Evolutionary conservation across 2,113 vertebrate genomes (phyloP).

Genomic region (Haliaeetus leucogaster): DNA sequence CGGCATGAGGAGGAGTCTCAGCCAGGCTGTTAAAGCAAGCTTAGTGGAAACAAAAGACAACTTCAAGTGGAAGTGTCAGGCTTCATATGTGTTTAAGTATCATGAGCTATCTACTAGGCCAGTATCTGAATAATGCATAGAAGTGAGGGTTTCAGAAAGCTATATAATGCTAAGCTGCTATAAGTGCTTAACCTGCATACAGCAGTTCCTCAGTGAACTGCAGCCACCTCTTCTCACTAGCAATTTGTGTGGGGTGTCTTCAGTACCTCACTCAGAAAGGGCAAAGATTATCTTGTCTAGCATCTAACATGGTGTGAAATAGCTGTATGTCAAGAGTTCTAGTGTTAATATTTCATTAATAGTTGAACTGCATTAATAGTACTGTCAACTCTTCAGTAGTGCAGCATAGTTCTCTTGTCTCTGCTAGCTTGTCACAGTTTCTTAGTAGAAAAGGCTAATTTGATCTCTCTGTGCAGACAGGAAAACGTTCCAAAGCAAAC

Average conservation of each 20-base stretch:
- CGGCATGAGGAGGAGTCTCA: neutral
- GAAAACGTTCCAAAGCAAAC: constrained; percentile 84
- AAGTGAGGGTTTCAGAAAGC: neutral
- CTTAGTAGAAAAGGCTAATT: neutral
- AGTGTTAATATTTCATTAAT: neutral
- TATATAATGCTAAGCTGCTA: neutral
- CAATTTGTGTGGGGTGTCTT: neutral
- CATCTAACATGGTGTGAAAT: neutral
- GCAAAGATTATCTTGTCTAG: neutral
- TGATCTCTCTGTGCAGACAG: constrained; percentile 76
- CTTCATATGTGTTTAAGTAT: neutral
- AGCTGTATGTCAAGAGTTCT: neutral
- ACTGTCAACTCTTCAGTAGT: neutral
- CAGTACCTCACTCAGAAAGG: neutral
- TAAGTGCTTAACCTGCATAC: neutral
- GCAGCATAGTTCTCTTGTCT: neutral
- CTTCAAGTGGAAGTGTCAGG: neutral
- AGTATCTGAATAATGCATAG: neutral
- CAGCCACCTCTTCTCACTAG: neutral
- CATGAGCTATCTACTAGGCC: neutral
- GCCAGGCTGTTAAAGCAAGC: neutral
- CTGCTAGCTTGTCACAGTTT: neutral
- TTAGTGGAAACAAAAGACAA: neutral
- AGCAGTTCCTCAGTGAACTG: neutral
- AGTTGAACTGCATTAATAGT: neutral